Evolutionary conservation across 2,797 vertebrate species (phyloP).

Genomic region (Pachyuromys duprasi): DNA sequence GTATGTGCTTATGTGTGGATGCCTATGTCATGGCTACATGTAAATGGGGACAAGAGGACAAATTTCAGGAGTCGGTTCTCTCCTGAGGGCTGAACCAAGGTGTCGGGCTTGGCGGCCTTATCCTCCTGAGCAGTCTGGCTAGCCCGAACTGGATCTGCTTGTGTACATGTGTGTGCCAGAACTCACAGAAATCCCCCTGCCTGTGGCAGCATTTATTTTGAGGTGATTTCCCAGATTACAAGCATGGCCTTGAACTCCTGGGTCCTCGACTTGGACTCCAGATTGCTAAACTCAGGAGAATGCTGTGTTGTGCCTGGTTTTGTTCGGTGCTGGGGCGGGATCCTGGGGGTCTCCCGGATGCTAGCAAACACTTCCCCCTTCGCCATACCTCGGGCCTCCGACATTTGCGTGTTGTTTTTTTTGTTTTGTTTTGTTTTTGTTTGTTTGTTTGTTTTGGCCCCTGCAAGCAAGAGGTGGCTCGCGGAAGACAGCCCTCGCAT

Average conservation of each 20-base stretch:
- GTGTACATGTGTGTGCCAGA: accelerated
- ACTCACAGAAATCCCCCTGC: neutral
- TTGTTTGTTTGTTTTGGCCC: neutral
- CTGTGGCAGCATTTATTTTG: neutral
- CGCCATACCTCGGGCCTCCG: too few relatives aligned
- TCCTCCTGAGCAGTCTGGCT: too few relatives aligned
- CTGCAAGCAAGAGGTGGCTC: neutral
- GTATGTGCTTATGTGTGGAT: neutral
- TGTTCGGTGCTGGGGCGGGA: too few relatives aligned
- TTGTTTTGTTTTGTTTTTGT: neutral
- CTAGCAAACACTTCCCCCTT: neutral
- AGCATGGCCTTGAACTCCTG: neutral
- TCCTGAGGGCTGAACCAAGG: neutral
- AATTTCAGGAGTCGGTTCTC: neutral
- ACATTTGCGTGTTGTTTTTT: too few relatives aligned
- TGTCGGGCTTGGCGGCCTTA: neutral
- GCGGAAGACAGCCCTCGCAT: neutral
- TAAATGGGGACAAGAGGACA: neutral
- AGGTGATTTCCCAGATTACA: neutral
- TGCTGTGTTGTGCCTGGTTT: too few relatives aligned
- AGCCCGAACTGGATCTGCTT: too few relatives aligned
- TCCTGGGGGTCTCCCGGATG: neutral
- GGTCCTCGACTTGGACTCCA: neutral
- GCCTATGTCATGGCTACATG: too few relatives aligned
- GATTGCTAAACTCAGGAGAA: too few relatives aligned